Conservation (phyloP, 1,140 invertebrate species). For the Drosophila truncata region DNA sequence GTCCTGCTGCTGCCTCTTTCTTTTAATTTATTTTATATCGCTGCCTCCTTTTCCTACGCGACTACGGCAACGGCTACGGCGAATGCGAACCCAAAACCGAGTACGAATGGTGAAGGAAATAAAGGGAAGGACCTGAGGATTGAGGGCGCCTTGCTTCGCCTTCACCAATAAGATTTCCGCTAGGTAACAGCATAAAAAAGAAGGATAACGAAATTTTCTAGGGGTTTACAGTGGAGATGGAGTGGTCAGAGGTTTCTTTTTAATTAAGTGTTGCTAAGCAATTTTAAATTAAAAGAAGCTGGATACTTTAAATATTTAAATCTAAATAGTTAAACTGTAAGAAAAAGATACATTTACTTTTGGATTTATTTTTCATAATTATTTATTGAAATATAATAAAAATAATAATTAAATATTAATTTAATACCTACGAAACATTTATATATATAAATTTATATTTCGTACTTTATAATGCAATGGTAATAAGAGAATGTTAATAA, state of each 20-base stretch:
- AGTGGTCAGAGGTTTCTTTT: conserved; percentile 22
- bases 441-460: background rate
- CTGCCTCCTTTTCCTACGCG: conserved; percentile 58
- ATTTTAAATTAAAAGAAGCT: conserved; percentile 11
- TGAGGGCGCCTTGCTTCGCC: conserved; percentile 44
- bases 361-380: background rate
- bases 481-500: background rate
- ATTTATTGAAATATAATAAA: too few species aligned
- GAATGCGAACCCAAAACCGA: conserved; percentile 8
- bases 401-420: background rate
- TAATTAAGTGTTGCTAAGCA: conserved; percentile 57
- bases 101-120: conserved; percentile 7
- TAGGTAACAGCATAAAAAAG: conserved; percentile 12
- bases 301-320: background rate
- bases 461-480: too few species aligned
- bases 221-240: background rate
- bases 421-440: background rate
- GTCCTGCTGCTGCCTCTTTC: conserved; percentile 65
- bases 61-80: conserved; percentile 15
- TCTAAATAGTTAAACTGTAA: background rate
- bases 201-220: conserved; percentile 6
- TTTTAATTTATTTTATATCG: conserved; percentile 79
- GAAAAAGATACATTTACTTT: background rate
- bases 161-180: conserved; percentile 69
- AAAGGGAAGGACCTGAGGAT: conserved; percentile 36